Percentiles rank a stretch among this genome's conserved stretches.
Evolutionary conservation across 2,888 invertebrate genomes (phyloP).

Genomic region (Epinotia bilunana): DNA sequence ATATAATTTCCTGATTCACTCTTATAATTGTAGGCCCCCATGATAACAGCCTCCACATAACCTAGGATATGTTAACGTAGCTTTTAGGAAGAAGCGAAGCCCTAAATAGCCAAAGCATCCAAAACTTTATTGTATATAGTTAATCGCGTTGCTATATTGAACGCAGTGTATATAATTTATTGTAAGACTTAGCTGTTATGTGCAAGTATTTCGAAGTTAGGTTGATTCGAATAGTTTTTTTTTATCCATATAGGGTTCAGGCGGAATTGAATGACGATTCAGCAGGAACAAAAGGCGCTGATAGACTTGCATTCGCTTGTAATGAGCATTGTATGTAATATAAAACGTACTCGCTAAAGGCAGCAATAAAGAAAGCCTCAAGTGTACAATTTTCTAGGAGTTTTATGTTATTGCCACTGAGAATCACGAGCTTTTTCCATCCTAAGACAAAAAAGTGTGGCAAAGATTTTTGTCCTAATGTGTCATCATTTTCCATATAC

Average conservation of each 20-base stretch:
- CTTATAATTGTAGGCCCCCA: not conserved
- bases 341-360: no score
- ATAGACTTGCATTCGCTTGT: no score
- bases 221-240: conserved; percentile 18
- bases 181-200: conserved; percentile 43
- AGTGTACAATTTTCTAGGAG: no score
- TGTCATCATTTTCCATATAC: no score
- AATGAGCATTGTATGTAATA: no score
- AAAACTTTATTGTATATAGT: conserved; percentile 81
- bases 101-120: conserved; percentile 82
- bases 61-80: conserved; percentile 54
- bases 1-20: not conserved
- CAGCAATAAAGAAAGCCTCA: no score
- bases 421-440: no score
- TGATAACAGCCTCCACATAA: conserved; percentile 56
- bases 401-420: no score
- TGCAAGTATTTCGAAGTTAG: conserved; percentile 36
- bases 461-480: no score
- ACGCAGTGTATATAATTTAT: conserved; percentile 61
- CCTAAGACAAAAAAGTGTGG: no score
- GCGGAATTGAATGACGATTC: conserved; percentile 1
- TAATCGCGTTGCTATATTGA: conserved; percentile 58
- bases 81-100: conserved; percentile 56
- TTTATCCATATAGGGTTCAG: conserved; percentile 4
- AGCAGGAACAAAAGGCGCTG: conserved; percentile 9